phyloP scores from a whole-genome alignment of 2,113 vertebrate genomes.

The Phylloscopus trochilus region DNA sequence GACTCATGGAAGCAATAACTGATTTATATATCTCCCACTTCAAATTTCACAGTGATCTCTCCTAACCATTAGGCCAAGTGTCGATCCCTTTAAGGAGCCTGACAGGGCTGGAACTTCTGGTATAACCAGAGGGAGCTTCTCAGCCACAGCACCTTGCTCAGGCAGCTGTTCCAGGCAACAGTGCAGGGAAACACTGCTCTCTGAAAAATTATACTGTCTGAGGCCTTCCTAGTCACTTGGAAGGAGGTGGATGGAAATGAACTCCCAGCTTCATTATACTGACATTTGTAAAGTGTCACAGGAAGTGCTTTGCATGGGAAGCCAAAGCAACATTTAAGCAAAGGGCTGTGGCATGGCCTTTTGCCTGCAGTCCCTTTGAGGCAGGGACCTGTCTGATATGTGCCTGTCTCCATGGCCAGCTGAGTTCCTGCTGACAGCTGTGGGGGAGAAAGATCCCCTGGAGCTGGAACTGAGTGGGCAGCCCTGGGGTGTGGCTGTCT shows the following conservation, averaged over 20 bases:
- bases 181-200: background rate
- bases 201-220: background rate
- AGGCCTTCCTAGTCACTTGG: background rate
- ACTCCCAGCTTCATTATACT: background rate
- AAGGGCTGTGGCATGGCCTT: background rate
- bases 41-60: background rate
- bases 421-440: background rate
- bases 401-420: background rate
- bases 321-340: background rate
- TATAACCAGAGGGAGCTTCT: background rate
- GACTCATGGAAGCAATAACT: background rate
- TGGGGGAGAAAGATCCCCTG: background rate
- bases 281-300: background rate
- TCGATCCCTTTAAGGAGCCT: background rate
- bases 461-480: background rate
- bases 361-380: background rate
- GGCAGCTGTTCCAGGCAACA: background rate
- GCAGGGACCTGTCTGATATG: background rate
- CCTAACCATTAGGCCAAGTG: background rate
- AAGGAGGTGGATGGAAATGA: background rate
- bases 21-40: background rate
- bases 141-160: background rate
- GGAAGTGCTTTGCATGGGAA: background rate
- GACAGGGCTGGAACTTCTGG: background rate
- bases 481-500: background rate